Evolutionary conservation across 2,888 invertebrate genomes (phyloP).

Genomic region (Leistus spinibarbis): DNA sequence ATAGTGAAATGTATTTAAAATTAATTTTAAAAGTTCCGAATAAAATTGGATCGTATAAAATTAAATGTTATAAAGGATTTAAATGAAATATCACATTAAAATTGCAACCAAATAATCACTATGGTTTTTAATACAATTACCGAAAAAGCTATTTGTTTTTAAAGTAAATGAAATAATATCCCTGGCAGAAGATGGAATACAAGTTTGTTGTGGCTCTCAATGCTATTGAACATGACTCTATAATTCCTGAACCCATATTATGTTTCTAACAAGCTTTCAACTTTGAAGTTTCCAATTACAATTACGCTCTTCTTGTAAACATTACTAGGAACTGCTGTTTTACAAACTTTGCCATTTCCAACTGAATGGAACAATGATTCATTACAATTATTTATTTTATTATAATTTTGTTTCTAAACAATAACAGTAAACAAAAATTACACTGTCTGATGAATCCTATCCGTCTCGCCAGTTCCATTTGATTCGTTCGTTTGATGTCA

Average conservation of each 20-base stretch:
- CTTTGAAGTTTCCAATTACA: not conserved
- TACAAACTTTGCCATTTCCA: not conserved
- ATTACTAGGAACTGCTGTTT: not conserved
- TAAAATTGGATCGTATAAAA: too few relatives aligned
- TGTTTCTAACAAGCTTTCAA: not conserved
- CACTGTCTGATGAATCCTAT: too few relatives aligned
- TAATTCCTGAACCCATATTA: not conserved
- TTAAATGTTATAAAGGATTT: too few relatives aligned
- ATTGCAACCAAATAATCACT: too few relatives aligned
- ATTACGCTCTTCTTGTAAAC: not conserved
- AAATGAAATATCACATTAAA: too few relatives aligned
- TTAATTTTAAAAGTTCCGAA: too few relatives aligned
- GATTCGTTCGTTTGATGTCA: not conserved
- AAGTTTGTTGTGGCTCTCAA: too few relatives aligned
- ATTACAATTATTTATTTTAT: not conserved
- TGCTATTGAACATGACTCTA: not conserved
- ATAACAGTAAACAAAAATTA: not conserved
- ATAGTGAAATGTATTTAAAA: too few relatives aligned
- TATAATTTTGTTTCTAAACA: not conserved
- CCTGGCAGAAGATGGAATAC: too few relatives aligned
- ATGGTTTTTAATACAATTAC: too few relatives aligned
- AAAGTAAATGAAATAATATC: too few relatives aligned
- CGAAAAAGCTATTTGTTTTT: too few relatives aligned
- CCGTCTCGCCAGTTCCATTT: not conserved
- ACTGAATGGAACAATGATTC: not conserved